Base-by-base conservation (phyloP, 2,888 invertebrate species). In the Ennomos erosarius region DNA sequence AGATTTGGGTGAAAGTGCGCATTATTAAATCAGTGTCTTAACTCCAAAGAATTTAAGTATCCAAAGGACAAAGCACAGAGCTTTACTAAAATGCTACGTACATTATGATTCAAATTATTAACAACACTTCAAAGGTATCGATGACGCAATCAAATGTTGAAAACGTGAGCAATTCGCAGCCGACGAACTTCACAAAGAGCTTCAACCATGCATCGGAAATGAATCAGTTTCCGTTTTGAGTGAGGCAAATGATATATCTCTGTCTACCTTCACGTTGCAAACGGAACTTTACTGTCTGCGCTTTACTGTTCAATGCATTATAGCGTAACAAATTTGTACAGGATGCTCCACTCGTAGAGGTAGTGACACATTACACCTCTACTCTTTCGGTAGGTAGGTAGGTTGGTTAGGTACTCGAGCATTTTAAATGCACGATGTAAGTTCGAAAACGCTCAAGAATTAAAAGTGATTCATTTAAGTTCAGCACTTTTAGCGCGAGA, bases 121-220 rank as follows among this genome's bases (percentile, higher is more conserved):
- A 75, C 69, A 75, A 74, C 61, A 68, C 72, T 73, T 72, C 73
- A 73, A 74, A 42, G 40, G 80, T 87, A 87, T 89, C 83, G 87
- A 87, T 88, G 85, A 86, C 84, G 84, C 86, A 88, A 90, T 90
- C 89, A 89, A 88, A 90, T 83, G 84, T 84, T 88, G 87, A 82
- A 88, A 88, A 88, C 87, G 90, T 87, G 86, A 85, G 89, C 88
- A 88, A 86, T 90, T 89, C 85, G 81, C 82, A 76, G 79, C 81
- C 85, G 84, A 84, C 84, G 84, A 87, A 87, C 87, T 86, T 78
- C 80, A 90, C 91, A 91, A 90, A 91, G 90, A 89, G 88, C 87
- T 79, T 81, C 86, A 84, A 87, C 88, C 87, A 82, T 90, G 88
- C 90, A 90, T 90, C 90, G 90, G 90, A 91, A 91, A 91, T 91